A percentile compares a stretch with the other conserved stretches of the same genome.
Evolutionary conservation across 2,888 invertebrate genomes (phyloP).

Genomic region (Oscheius sp.): DNA sequence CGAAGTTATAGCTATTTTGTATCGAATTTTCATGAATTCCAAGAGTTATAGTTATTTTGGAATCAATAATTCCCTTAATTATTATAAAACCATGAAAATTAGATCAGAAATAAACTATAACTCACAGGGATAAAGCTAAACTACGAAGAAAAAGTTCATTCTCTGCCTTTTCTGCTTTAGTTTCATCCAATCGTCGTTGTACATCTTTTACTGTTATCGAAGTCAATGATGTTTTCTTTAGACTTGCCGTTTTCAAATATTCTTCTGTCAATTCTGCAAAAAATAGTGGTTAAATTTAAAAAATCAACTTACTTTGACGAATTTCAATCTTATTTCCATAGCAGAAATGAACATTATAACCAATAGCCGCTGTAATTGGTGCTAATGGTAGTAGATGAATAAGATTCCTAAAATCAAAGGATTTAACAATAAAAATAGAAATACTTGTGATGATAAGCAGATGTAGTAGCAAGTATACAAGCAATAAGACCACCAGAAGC

Average conservation of each 20-base stretch:
- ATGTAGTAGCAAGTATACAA: slow-evolving; percentile 43
- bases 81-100: too few species aligned
- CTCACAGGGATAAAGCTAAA: too few species aligned
- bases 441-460: slow-evolving; percentile 57
- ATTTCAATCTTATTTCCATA: slow-evolving; percentile 52
- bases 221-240: slow-evolving; percentile 42
- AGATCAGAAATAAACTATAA: too few species aligned
- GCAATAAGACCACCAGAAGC: slow-evolving; percentile 52
- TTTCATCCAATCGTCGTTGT: slow-evolving; percentile 36
- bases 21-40: too few species aligned
- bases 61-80: too few species aligned
- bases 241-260: slow-evolving; percentile 42
- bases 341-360: slow-evolving; percentile 57
- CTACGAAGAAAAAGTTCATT: too few species aligned
- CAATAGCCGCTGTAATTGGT: slow-evolving; percentile 57
- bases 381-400: slow-evolving; percentile 55
- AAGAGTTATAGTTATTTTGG: too few species aligned
- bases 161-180: slow-evolving; percentile 7
- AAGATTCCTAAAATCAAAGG: slow-evolving; percentile 48
- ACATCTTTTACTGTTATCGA: slow-evolving; percentile 50
- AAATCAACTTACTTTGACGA: slow-evolving; percentile 5
- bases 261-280: slow-evolving; percentile 41
- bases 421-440: background rate
- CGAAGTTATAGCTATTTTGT: too few species aligned
- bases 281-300: background rate